Evolutionary conservation across 2,888 invertebrate species (phyloP), one percentile per base, ranked within the genome.

Genomic region (Margaritifera margaritifera): DNA sequence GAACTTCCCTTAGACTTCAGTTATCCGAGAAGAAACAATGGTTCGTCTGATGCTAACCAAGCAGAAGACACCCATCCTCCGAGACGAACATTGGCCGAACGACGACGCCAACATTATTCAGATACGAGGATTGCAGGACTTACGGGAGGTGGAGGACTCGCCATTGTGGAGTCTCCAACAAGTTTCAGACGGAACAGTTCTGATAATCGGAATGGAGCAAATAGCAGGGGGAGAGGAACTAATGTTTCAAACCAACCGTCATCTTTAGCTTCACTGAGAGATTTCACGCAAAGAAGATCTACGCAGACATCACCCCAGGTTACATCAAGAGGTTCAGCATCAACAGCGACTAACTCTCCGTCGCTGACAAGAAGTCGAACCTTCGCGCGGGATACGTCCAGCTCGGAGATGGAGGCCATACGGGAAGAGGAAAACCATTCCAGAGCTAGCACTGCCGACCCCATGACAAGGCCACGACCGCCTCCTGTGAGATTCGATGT

Each of bases 101-200:
- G 79, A 61, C 69, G 85, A 27, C 65, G 81, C 55, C 82, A 83
- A 24, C 76, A 83, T 64, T 70, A 78, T 59, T 81, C 84, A 6
- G 85, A 84, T 68, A 78, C 82, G 4, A 72, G 82, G 60, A 66
- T 82, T 18, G 72, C 78, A 42, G 74, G 75, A 11, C 54, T 80
- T 31, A 42, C 67, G 56, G 71, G 62, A 6, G 69, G 71, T 19
- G 65, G 64, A 50, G 57, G 65, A 54, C 42, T 22, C 61, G 66
- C 59, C 22, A 56, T 24, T 59, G 25, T 59, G 19, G 20, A 60
- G 19, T 31, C 42, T 42, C 42, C n/a, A 25, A 15, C 58, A 60
- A n/a, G 4, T n/a, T 31, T 60, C 60, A 62, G 50, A 60, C 60
- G 20, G 8, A 52, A 62, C 62, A 42, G 42, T 42, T 42, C 42